Base-by-base conservation (phyloP, 2,888 invertebrate species). In the Spodoptera picta region DNA sequence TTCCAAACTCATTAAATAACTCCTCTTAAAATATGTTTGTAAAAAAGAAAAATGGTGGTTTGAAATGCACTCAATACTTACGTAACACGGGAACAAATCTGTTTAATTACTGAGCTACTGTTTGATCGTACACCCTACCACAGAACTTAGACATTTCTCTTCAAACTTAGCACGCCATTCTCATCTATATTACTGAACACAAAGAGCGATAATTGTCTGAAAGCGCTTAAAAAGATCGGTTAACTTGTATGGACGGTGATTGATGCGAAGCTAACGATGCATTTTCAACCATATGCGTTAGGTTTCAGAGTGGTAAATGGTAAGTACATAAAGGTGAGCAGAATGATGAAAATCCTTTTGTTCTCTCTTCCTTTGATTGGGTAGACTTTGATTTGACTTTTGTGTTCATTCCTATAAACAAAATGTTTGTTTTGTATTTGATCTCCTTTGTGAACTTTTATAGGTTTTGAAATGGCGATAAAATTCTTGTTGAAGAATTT, bases 361-460 rank as follows among this genome's bases (percentile, higher is more conserved):
- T 86, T 82, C 79, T 74, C 45, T 36, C 19, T 66, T 65, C 76
- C 87, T 87, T 87, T 87, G 87, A 87, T 85, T 74, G 68, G 69
- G 56, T 68, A 69, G 71, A 71, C 74, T 80, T 72, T 75, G 72
- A 75, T 76, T 80, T 82, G 81, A 81, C 82, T 69, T 75, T 61
- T 69, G 70, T 69, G 57, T 62, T 42, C 47, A 54, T 54, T 52
- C 75, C 58, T 68, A 52, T 73, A 80, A 81, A 81, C 77, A 78
- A 47, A 12, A 27, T 60, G 66, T 69, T 61, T 74, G 58, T 69
- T 73, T 79, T 71, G 53, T 55, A 72, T 74, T 56, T 19, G 46
- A 61, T 52, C 55, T 75, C 59, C 68, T 77, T 65, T 75, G 73
- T 75, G 44, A 61, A 46, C 70, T 77, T 79, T 79, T 70, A 79